Evolutionary conservation across 2,888 invertebrate genomes (phyloP).

Genomic region (Plebejus anna): DNA sequence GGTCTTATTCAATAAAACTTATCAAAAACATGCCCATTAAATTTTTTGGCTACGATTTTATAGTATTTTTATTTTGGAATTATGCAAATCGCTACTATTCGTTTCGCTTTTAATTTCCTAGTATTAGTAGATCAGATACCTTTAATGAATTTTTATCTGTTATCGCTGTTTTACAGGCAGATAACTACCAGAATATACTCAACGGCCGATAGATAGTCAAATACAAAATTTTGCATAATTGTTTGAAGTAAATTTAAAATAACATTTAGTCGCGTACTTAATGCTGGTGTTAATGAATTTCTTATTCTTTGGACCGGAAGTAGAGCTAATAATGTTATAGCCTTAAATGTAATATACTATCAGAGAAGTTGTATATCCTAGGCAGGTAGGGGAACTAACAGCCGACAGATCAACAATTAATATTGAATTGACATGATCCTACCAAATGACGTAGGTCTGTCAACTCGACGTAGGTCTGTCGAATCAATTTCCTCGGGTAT

Average conservation of each 20-base stretch:
- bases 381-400: too few species aligned
- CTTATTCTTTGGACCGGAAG: too few species aligned
- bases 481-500: too few species aligned
- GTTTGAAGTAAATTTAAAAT: background rate
- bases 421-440: too few species aligned
- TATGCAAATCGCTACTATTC: slow-evolving; percentile 19
- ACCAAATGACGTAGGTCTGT: too few species aligned
- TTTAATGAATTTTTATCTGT: slow-evolving; percentile 10
- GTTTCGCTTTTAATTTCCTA: slow-evolving; percentile 2
- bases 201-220: background rate
- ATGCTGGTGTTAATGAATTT: too few species aligned
- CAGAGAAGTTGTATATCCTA: too few species aligned
- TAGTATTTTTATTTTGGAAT: slow-evolving; percentile 23
- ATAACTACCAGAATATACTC: background rate
- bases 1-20: slow-evolving; percentile 1
- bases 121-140: slow-evolving; percentile 18
- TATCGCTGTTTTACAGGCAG: slow-evolving; percentile 1
- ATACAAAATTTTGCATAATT: background rate
- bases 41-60: slow-evolving; percentile 11
- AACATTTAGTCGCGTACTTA: too few species aligned
- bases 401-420: too few species aligned
- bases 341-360: too few species aligned
- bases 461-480: too few species aligned
- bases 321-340: too few species aligned
- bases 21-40: slow-evolving; percentile 22